These are phyloP conservation scores for Oceanodroma tethys DNA, from an alignment of 2,113 vertebrate species.

Conservation along the genomic window DNA sequence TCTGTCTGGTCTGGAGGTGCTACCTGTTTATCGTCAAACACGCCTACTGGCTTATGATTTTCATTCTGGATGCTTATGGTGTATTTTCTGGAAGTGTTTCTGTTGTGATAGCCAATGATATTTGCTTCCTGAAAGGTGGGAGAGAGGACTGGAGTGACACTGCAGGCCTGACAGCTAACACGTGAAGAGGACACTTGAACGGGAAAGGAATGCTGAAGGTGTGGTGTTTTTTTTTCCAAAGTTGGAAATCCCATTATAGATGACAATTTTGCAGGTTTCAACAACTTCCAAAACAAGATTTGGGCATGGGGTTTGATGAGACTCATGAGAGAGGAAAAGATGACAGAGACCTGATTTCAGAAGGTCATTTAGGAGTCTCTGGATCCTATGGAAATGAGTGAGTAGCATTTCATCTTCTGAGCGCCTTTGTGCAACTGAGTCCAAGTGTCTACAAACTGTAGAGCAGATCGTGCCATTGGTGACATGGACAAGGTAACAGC, in stretches of 20 bases:
- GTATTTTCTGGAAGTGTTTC: not conserved
- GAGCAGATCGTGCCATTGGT: not conserved
- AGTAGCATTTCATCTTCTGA: not conserved
- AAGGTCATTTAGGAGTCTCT: not conserved
- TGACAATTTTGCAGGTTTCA: not conserved
- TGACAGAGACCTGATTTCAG: not conserved
- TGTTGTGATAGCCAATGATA: not conserved
- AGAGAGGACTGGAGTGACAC: not conserved
- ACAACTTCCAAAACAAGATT: not conserved
- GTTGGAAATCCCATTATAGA: not conserved
- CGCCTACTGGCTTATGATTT: not conserved
- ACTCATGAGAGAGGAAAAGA: not conserved
- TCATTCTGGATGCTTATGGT: not conserved
- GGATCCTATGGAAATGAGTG: not conserved
- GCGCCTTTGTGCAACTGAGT: not conserved
- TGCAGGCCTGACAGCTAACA: not conserved
- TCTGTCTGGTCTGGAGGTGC: not conserved
- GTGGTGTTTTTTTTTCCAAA: not conserved
- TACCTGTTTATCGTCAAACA: not conserved
- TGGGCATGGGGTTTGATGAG: not conserved
- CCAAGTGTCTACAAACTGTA: not conserved
- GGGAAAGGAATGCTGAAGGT: not conserved
- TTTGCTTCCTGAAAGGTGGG: not conserved
- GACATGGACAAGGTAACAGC: not conserved
- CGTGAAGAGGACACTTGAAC: fast-evolving